These are phyloP conservation scores for Rhorus exstirpatorius DNA, from an alignment of 2,888 invertebrate species.

Conservation along the genomic window DNA sequence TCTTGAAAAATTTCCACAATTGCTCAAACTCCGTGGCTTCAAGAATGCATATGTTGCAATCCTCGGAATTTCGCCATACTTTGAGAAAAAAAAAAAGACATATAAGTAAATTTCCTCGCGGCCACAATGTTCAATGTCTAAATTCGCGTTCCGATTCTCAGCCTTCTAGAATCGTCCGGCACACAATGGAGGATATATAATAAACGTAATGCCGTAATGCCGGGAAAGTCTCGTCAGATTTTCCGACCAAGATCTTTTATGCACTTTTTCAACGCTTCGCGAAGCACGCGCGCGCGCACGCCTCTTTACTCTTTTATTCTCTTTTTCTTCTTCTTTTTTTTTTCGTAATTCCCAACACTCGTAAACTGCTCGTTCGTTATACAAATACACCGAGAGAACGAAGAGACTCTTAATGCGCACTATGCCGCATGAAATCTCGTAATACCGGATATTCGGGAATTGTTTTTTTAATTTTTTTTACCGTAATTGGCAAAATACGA, in stretches of 20 bases:
- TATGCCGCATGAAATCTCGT: constrained; percentile 41
- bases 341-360: constrained; percentile 62
- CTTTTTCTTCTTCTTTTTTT: constrained; percentile 26
- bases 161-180: constrained; percentile 23
- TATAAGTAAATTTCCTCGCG: constrained; percentile 30
- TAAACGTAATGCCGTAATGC: constrained; percentile 44
- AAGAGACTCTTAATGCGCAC: constrained; percentile 9
- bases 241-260: constrained; percentile 63
- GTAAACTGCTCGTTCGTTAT: constrained; percentile 6
- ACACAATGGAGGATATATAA: constrained; percentile 60
- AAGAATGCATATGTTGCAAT: constrained; percentile 35
- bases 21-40: constrained; percentile 3
- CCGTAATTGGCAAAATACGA: constrained; percentile 54
- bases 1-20: background rate
- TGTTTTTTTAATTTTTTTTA: constrained; percentile 34
- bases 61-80: constrained; percentile 43
- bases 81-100: constrained; percentile 29
- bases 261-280: constrained; percentile 70
- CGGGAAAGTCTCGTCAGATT: constrained; percentile 67
- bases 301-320: constrained; percentile 41
- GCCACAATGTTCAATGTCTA: constrained; percentile 28
- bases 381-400: constrained; percentile 17
- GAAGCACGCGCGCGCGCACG: constrained; percentile 58
- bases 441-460: constrained; percentile 58
- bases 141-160: constrained; percentile 68